A percentile compares a stretch with the other conserved stretches of the same genome.
Evolutionary conservation across 2,113 vertebrate genomes (phyloP).

Genomic region (Erpornis zantholeuca): DNA sequence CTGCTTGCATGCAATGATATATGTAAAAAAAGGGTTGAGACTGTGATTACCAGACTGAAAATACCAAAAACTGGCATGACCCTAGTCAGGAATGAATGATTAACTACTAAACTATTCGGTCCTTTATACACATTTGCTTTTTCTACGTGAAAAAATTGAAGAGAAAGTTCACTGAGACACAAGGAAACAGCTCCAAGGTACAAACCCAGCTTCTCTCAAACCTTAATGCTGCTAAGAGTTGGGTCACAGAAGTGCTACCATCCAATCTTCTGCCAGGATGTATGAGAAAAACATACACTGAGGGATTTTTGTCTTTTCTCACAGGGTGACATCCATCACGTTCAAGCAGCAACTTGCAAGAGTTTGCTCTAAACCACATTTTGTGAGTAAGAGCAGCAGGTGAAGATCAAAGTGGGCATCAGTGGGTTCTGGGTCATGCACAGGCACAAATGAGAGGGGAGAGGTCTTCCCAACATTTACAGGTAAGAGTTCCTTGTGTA

Average conservation of each 20-base stretch:
- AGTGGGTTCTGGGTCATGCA: background rate
- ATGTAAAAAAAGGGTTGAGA: background rate
- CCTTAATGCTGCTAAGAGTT: background rate
- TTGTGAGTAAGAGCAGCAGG: background rate
- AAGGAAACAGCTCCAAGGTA: background rate
- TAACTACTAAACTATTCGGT: background rate
- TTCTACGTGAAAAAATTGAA: background rate
- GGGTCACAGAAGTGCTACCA: background rate
- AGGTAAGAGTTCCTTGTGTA: background rate
- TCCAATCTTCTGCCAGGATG: background rate
- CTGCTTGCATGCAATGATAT: fast-evolving
- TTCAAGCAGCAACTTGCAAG: background rate
- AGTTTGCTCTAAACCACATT: background rate
- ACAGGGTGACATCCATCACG: background rate
- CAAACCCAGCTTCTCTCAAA: background rate
- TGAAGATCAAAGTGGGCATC: background rate
- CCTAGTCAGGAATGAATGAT: background rate
- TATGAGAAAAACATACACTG: background rate
- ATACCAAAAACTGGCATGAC: background rate
- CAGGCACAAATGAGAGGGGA: background rate
- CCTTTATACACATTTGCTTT: background rate
- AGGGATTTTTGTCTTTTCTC: background rate
- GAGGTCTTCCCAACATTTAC: background rate
- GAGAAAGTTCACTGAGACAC: background rate
- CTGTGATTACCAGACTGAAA: background rate